Percentiles rank a stretch among this genome's conserved stretches.
These are phyloP conservation scores for Timandra comae DNA, from an alignment of 2,888 invertebrate genomes.

Conservation along the genomic window DNA sequence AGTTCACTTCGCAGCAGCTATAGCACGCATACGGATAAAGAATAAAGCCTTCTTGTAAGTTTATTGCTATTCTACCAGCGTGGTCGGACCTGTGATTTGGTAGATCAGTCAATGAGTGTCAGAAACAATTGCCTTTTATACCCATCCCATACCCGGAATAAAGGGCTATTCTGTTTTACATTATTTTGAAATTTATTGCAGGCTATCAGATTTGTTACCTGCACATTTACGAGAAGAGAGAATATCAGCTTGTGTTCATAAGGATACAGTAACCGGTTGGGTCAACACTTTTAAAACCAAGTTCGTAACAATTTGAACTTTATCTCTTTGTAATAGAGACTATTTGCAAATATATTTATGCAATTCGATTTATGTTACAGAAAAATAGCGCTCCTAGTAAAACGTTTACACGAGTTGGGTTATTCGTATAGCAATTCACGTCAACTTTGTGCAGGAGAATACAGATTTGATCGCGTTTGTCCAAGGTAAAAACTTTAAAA, in stretches of 20 bases:
- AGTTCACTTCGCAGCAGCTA: slow-evolving; percentile 84
- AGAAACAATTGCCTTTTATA: too few relatives aligned
- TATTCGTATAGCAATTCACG: slow-evolving; percentile 61
- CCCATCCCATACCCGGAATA: too few relatives aligned
- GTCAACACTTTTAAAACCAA: slow-evolving; percentile 84
- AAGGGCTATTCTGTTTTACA: too few relatives aligned
- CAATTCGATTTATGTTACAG: slow-evolving; percentile 36
- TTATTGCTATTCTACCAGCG: too few relatives aligned
- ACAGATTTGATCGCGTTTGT: slow-evolving; percentile 77
- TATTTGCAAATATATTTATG: too few relatives aligned
- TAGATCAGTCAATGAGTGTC: not conserved
- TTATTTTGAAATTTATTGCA: too few relatives aligned
- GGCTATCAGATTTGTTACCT: slow-evolving; percentile 82
- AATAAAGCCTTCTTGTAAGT: slow-evolving; percentile 81
- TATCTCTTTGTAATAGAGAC: too few relatives aligned
- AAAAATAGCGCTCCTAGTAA: slow-evolving; percentile 64
- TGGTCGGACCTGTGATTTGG: too few relatives aligned
- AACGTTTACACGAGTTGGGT: slow-evolving; percentile 57
- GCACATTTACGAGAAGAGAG: slow-evolving; percentile 83
- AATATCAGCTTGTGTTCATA: slow-evolving; percentile 73
- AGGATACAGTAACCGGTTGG: slow-evolving; percentile 84
- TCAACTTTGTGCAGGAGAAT: slow-evolving; percentile 63
- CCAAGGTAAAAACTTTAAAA: slow-evolving; percentile 53
- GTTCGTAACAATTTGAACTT: slow-evolving; percentile 44
- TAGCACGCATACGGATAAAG: slow-evolving; percentile 85